Evolutionary conservation across 2,888 invertebrate species (phyloP), one percentile per base, ranked within the genome.

Genomic region (Macrosoma leucophasiata): DNA sequence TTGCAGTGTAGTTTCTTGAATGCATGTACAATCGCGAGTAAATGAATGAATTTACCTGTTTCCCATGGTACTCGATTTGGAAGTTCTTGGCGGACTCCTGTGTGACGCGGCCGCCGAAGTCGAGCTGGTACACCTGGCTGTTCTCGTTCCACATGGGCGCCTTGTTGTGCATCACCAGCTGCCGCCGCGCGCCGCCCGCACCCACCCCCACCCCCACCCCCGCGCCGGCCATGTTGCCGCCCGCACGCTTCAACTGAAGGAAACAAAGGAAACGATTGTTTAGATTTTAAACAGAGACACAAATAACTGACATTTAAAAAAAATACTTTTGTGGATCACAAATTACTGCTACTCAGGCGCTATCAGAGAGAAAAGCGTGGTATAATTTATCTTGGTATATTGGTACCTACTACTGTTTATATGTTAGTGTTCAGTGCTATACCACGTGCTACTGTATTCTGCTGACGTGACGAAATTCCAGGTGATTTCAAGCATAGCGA

Each of bases 21-120:
- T 17, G 17, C 17, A 17, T 17, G 17, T 4, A 4, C 17, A 17
- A 4, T n/a, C n/a, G n/a, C n/a, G n/a, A n/a, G n/a, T n/a, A n/a
- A n/a, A n/a, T n/a, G n/a, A n/a, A 15, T 11, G 7, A n/a, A 4
- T 23, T 13, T 55, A 96, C 97, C 91, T 98, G 97, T 81, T 96
- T 96, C 45, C 95, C 96, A 52, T 94, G 90, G 70, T 95, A 96
- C 76, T 98, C 98, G 36, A 99, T 98, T 85, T 99, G 98, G 75
- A 99, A 99, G 84, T 99, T 99, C 81, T 99, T 99, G 9, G 98
- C 98, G 23, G 97, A 98, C 74, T 99, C 98, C 77, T 98, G 98
- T 3, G 98, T 99, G 39, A 99, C 99, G 48, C 99, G 87, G 7
- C 99, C 99, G 3, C 98, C 98, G 82, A 99, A 99, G 84, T 99